Evolutionary conservation across 2,797 vertebrate species (phyloP).

Genomic region (Schizopygopsis malacanthus): DNA sequence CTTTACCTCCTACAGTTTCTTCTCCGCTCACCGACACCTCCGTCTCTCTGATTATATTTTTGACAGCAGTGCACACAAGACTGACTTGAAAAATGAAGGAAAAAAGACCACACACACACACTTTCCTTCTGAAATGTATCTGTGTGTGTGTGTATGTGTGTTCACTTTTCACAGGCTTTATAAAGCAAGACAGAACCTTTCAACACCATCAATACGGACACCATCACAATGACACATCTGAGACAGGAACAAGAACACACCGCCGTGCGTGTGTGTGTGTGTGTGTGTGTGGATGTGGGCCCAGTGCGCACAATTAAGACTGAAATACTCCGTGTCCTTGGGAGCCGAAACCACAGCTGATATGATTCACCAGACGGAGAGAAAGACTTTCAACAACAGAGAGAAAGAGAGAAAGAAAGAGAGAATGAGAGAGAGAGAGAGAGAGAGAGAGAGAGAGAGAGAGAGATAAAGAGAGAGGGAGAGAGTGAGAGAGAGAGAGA

Average conservation of each 20-base stretch:
- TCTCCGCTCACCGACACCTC: conserved; percentile 58
- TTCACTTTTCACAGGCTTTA: conserved; percentile 2
- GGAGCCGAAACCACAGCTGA: conserved; percentile 50
- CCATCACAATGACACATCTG: conserved; percentile 35
- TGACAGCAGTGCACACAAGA: conserved; percentile 72
- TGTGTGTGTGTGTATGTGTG: background rate
- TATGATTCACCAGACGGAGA: conserved; percentile 29
- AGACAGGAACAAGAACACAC: conserved; percentile 26
- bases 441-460: background rate
- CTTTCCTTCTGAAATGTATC: conserved; percentile 48
- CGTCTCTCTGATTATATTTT: conserved; percentile 74
- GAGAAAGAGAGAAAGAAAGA: conserved; percentile 1
- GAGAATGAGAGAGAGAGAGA: background rate
- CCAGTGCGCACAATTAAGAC: conserved; percentile 55
- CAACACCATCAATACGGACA: conserved; percentile 24
- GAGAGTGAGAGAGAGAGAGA: background rate
- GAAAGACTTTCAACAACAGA: conserved; percentile 27
- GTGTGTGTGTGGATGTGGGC: conserved; percentile 8
- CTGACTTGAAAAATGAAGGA: conserved; percentile 73
- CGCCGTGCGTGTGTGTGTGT: conserved; percentile 40
- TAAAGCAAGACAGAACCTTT: conserved; percentile 9
- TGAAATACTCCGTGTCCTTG: conserved; percentile 56
- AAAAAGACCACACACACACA: conserved; percentile 39
- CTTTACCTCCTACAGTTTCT: conserved; percentile 30
- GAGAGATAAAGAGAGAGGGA: too few relatives aligned